These are phyloP conservation scores for Ovibos moschatus DNA, from an alignment of 2,113 vertebrate species.

Conservation along the genomic window DNA sequence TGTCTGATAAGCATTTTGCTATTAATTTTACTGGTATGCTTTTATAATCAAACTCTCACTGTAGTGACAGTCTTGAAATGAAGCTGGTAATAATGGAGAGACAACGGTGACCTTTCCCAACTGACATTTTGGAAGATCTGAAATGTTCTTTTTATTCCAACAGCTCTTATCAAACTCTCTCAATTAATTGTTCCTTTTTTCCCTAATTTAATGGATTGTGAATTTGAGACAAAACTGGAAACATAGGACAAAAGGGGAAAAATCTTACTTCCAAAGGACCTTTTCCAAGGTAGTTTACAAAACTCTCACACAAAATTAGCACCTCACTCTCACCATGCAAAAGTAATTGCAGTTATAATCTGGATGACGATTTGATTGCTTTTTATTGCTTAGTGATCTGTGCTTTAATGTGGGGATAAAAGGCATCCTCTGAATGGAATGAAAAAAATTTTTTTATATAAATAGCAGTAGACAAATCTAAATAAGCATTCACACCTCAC, in stretches of 20 bases:
- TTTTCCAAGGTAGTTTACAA: slow-evolving; percentile 51
- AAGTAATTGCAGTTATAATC: slow-evolving; percentile 52
- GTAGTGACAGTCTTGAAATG: not conserved
- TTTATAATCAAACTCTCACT: not conserved
- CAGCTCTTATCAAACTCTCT: slow-evolving; percentile 28
- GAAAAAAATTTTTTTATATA: slow-evolving; percentile 21
- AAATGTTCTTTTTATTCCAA: slow-evolving; percentile 7
- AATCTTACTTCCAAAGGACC: slow-evolving; percentile 33
- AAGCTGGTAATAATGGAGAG: slow-evolving; percentile 13
- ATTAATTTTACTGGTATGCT: not conserved
- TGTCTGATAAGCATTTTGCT: not conserved
- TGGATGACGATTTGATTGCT: slow-evolving; percentile 56
- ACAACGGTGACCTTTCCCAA: not conserved
- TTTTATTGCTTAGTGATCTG: slow-evolving; percentile 76
- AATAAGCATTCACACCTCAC: slow-evolving; percentile 6
- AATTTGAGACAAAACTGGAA: slow-evolving; percentile 50
- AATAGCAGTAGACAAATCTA: slow-evolving; percentile 57
- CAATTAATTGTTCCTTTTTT: not conserved
- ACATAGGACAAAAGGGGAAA: not conserved
- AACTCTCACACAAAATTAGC: slow-evolving; percentile 67
- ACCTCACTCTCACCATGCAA: slow-evolving; percentile 64
- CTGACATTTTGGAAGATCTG: slow-evolving; percentile 26
- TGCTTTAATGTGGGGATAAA: slow-evolving; percentile 70
- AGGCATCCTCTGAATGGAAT: slow-evolving; percentile 65
- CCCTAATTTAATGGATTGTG: not conserved